phyloP scores from a whole-genome alignment of 2,113 vertebrate species.

The Rhabdomys dilectus region DNA sequence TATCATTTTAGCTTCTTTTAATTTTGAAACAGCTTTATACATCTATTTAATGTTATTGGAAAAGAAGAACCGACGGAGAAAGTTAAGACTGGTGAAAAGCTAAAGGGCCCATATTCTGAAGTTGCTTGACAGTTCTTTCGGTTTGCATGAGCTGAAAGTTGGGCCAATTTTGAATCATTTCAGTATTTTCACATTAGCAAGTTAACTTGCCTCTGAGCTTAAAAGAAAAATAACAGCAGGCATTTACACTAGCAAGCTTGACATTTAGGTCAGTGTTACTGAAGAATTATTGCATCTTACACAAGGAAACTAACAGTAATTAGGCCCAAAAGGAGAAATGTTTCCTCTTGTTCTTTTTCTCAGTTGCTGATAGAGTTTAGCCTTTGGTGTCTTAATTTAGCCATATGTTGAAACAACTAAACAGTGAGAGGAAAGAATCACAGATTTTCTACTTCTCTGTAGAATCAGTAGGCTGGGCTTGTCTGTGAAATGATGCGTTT shows the following conservation, averaged over 20 bases:
- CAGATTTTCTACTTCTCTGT: constrained; percentile 62
- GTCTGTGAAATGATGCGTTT: constrained; percentile 53
- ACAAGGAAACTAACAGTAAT: neutral
- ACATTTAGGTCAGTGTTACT: neutral
- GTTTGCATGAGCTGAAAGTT: neutral
- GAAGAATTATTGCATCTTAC: neutral
- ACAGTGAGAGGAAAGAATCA: neutral
- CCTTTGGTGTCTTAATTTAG: constrained; percentile 70
- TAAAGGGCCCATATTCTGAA: neutral
- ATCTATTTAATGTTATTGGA: neutral
- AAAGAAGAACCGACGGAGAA: neutral
- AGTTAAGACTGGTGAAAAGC: neutral
- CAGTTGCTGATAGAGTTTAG: constrained; percentile 17
- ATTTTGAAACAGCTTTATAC: neutral
- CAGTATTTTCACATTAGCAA: constrained; percentile 1
- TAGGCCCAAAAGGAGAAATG: neutral
- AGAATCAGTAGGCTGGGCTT: neutral
- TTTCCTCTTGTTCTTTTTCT: constrained; percentile 47
- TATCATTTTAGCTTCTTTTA: neutral
- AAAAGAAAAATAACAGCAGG: neutral
- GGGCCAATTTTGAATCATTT: neutral
- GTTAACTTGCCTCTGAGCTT: constrained; percentile 3
- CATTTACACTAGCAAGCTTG: neutral
- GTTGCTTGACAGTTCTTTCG: neutral
- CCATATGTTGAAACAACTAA: neutral